Evolutionary conservation across 2,888 invertebrate species (phyloP).

Genomic region (Metallyticus violacea): DNA sequence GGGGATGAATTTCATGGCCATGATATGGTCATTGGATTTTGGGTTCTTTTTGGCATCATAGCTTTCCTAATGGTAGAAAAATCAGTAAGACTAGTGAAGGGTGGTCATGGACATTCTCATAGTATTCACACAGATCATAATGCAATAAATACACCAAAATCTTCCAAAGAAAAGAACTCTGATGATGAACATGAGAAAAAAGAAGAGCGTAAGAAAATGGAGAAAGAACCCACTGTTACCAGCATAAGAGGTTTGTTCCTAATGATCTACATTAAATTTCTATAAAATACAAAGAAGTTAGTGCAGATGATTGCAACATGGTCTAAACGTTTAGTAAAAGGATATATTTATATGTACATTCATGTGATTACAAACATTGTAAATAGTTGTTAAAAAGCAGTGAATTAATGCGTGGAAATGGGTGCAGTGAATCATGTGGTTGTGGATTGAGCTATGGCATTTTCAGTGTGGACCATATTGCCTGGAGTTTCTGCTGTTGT

Average conservation of each 20-base stretch:
- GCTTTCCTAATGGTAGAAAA: constrained; percentile 94
- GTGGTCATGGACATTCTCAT: constrained; percentile 76
- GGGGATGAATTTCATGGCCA: constrained; percentile 54
- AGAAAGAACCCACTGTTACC: neutral
- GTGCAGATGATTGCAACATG: too few species aligned
- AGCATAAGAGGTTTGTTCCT: neutral
- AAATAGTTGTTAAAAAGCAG: too few species aligned
- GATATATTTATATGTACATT: too few species aligned
- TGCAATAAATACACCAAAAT: neutral
- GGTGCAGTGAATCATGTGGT: too few species aligned
- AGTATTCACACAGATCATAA: constrained; percentile 36
- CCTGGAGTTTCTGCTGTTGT: too few species aligned
- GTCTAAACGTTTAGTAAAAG: too few species aligned
- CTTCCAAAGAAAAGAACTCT: constrained; percentile 25
- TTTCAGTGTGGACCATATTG: too few species aligned
- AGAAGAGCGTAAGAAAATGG: constrained; percentile 38
- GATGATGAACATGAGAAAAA: constrained; percentile 35
- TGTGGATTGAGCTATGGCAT: too few species aligned
- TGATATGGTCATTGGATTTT: constrained; percentile 89
- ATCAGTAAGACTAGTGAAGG: constrained; percentile 81
- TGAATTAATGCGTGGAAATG: too few species aligned
- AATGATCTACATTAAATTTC: too few species aligned
- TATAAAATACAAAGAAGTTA: too few species aligned
- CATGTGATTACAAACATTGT: too few species aligned
- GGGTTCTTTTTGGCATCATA: constrained; percentile 91